Evolutionary conservation across 2,888 invertebrate species (phyloP).

Genomic region (Pardosa pseudoannulata): DNA sequence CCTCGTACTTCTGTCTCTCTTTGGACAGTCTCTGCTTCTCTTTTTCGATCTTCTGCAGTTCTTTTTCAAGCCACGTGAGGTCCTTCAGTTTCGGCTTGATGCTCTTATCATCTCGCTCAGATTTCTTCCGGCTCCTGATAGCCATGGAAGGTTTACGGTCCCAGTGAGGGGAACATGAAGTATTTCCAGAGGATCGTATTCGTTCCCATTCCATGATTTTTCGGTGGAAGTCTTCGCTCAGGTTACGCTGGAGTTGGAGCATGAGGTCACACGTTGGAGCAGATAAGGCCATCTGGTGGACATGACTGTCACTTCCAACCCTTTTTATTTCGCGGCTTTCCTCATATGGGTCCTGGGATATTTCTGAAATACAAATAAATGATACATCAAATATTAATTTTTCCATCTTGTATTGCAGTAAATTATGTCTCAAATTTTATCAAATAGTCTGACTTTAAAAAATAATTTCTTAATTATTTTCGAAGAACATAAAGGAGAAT

Average conservation of each 20-base stretch:
- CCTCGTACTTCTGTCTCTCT: conserved; percentile 82
- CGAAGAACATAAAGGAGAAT: no score
- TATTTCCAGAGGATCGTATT: conserved; percentile 74
- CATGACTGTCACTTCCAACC: conserved; percentile 61
- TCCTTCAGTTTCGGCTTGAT: conserved; percentile 67
- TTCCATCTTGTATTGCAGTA: no score
- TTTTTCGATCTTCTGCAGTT: conserved; percentile 81
- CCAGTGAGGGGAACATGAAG: neutral
- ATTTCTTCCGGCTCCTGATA: conserved; percentile 56
- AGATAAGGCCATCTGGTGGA: conserved; percentile 31
- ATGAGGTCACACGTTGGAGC: conserved; percentile 75
- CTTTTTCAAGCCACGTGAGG: conserved; percentile 81
- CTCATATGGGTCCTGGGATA: conserved; percentile 13
- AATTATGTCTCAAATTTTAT: no score
- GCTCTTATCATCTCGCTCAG: conserved; percentile 36
- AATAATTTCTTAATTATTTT: no score
- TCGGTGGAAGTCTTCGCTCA: conserved; percentile 89
- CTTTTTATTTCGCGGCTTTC: conserved; percentile 38
- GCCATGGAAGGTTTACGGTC: conserved; percentile 35
- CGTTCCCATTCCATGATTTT: conserved; percentile 91
- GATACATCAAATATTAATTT: no score
- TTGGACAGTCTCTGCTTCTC: conserved; percentile 82
- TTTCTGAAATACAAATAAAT: conserved; percentile 23
- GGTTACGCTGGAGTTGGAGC: conserved; percentile 80
- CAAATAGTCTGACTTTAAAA: no score